Conservation (phyloP, 2,888 invertebrate species). For the Parnassius glacialis region DNA sequence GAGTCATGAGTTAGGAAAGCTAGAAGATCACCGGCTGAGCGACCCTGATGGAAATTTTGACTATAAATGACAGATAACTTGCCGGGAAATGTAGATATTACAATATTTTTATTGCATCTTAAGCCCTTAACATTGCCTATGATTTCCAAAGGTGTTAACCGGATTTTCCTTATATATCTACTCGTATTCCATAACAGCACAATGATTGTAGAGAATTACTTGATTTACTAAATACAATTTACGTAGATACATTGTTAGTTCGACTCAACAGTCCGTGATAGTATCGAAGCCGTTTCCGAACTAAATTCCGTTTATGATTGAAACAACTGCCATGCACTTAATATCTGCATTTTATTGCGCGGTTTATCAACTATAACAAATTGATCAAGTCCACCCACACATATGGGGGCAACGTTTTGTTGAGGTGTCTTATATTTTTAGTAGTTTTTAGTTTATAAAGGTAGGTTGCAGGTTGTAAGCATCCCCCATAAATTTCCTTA, state of each 20-base stretch:
- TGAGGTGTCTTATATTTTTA: too few species aligned
- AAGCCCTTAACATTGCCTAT: not conserved
- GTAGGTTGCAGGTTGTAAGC: too few species aligned
- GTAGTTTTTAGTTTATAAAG: too few species aligned
- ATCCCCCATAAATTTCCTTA: too few species aligned
- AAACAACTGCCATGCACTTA: slow-evolving; percentile 1
- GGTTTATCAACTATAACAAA: too few species aligned
- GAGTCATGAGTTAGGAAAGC: too few species aligned
- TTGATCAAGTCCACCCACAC: too few species aligned
- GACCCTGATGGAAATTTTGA: too few species aligned
- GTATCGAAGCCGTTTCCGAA: slow-evolving; percentile 9
- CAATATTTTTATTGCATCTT: slow-evolving; percentile 1
- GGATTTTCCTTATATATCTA: slow-evolving; percentile 24
- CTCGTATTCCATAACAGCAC: slow-evolving; percentile 35
- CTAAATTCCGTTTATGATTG: slow-evolving; percentile 18
- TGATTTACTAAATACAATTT: slow-evolving; percentile 25
- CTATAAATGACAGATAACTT: not conserved
- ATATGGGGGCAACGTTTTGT: not conserved
- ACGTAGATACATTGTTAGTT: slow-evolving; percentile 5
- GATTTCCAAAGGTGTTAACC: slow-evolving; percentile 18
- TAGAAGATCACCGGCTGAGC: too few species aligned
- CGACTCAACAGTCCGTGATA: slow-evolving; percentile 9
- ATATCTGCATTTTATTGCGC: not conserved
- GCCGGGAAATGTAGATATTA: not conserved
- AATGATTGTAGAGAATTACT: slow-evolving; percentile 34